Evolutionary conservation across 1,140 invertebrate species (phyloP).

Genomic region (Papilio dardanus): DNA sequence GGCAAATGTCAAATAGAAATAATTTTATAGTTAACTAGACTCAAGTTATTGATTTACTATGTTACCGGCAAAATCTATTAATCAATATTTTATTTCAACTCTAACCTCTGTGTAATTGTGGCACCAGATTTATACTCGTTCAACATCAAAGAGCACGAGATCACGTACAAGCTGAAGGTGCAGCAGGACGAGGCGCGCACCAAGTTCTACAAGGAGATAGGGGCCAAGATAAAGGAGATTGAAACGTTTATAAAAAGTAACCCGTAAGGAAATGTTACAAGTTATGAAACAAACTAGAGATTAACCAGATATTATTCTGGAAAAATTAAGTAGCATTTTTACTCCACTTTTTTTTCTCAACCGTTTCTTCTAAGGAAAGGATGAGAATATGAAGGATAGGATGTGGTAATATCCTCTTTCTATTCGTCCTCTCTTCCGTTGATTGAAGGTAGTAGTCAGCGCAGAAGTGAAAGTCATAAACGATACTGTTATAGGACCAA

Average conservation of each 20-base stretch:
- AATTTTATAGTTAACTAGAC: too few species aligned
- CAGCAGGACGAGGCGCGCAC: slow-evolving; percentile 64
- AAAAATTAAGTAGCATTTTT: too few species aligned
- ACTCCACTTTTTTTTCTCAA: too few species aligned
- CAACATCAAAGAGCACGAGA: slow-evolving; percentile 69
- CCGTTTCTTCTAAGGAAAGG: too few species aligned
- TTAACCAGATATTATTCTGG: too few species aligned
- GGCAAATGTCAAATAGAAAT: background rate
- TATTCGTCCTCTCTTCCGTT: too few species aligned
- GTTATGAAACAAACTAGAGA: background rate
- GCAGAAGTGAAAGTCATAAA: too few species aligned
- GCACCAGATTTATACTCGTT: slow-evolving; percentile 73
- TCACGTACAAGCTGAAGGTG: slow-evolving; percentile 62
- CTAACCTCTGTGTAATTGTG: background rate
- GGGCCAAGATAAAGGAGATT: slow-evolving; percentile 62
- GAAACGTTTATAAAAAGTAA: slow-evolving; percentile 70
- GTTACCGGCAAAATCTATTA: background rate
- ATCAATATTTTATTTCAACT: background rate
- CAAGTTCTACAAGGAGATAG: slow-evolving; percentile 69
- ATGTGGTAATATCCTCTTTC: too few species aligned
- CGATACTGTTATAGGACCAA: too few species aligned
- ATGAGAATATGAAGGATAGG: too few species aligned
- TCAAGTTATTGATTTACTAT: too few species aligned
- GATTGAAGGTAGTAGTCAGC: too few species aligned
- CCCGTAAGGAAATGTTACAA: slow-evolving; percentile 54